phyloP scores from a whole-genome alignment of 2,888 invertebrate species.

The Didymodactylos carnosus region DNA sequence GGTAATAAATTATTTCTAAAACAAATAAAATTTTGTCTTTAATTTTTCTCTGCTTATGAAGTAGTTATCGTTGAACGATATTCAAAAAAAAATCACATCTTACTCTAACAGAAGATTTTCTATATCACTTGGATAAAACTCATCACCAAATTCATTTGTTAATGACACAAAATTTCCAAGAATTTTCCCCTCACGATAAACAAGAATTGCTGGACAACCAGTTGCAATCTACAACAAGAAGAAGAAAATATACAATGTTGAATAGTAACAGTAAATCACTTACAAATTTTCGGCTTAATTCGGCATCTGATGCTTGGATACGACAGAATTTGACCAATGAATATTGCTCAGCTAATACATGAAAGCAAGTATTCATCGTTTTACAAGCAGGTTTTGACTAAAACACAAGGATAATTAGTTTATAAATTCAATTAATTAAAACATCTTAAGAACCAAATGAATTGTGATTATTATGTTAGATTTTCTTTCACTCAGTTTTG shows the following conservation, averaged over 20 bases:
- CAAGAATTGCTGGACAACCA: slow-evolving; percentile 72
- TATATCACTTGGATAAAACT: slow-evolving; percentile 71
- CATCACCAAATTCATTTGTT: slow-evolving; percentile 64
- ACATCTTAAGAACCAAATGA: slow-evolving; percentile 14
- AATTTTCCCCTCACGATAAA: slow-evolving; percentile 68
- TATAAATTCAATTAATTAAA: no score
- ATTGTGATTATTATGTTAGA: background rate
- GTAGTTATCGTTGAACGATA: no score
- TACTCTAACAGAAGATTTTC: slow-evolving; percentile 65
- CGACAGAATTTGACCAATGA: slow-evolving; percentile 69
- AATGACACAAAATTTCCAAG: slow-evolving; percentile 77
- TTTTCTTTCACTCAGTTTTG: background rate
- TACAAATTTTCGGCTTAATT: slow-evolving; percentile 60
- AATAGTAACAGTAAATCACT: slow-evolving; percentile 18
- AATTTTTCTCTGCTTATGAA: no score
- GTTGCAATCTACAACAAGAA: slow-evolving; percentile 17
- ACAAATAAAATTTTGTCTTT: no score
- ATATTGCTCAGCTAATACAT: slow-evolving; percentile 54
- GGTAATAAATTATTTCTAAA: background rate
- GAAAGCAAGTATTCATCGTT: slow-evolving; percentile 61
- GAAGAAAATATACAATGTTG: background rate
- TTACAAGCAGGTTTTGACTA: slow-evolving; percentile 32
- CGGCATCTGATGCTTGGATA: slow-evolving; percentile 57
- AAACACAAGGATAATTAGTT: no score
- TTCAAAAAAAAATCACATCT: slow-evolving; percentile 17